Conservation (phyloP, 2,888 invertebrate species). For the Baronia brevicornis region DNA sequence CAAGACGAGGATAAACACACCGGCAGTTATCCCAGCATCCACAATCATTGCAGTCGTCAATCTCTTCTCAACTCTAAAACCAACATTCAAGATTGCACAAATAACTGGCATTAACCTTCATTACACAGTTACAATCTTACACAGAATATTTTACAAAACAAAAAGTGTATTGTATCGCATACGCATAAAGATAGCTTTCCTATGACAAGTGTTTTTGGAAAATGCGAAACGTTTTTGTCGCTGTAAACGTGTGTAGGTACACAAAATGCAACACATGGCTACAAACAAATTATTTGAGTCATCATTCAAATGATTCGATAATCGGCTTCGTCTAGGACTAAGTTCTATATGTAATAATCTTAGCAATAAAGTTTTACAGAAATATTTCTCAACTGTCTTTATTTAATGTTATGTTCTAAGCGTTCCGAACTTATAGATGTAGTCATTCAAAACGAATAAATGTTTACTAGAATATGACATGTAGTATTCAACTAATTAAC, state of each 20-base stretch:
- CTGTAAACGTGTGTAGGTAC: constrained; percentile 10
- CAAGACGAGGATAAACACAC: constrained; percentile 39
- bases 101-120: constrained; percentile 66
- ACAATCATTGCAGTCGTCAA: constrained; percentile 56
- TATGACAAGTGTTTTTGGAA: constrained; percentile 6
- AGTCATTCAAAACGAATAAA: too few species aligned
- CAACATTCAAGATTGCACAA: constrained; percentile 67
- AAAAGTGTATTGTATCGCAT: too few species aligned
- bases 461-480: too few species aligned
- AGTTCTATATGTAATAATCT: constrained; percentile 48
- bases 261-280: constrained; percentile 19
- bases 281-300: constrained; percentile 27
- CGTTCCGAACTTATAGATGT: too few species aligned
- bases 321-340: constrained; percentile 51
- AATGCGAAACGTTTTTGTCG: constrained; percentile 6
- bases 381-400: too few species aligned
- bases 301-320: constrained; percentile 57
- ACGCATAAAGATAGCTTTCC: constrained; percentile 14
- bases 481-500: too few species aligned
- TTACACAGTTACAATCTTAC: too few species aligned
- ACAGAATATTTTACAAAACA: constrained; percentile 33
- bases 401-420: too few species aligned
- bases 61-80: constrained; percentile 52
- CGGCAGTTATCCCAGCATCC: constrained; percentile 40
- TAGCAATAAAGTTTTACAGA: too few species aligned